Evolutionary conservation across 2,113 vertebrate species (phyloP).

Genomic region (Dromiciops gliroides): DNA sequence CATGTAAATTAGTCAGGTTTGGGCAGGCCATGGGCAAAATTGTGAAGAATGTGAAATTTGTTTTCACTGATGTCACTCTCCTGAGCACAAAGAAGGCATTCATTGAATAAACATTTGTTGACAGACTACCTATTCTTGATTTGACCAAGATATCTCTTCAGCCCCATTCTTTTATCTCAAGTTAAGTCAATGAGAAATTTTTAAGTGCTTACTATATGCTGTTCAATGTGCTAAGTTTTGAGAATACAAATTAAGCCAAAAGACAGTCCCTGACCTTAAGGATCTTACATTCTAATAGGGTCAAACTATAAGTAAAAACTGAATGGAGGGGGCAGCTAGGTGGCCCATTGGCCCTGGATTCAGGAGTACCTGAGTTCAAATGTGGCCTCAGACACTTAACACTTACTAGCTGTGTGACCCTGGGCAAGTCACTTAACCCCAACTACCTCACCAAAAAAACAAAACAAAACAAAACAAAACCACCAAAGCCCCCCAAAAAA

Average conservation of each 20-base stretch:
- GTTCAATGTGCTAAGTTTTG: background rate
- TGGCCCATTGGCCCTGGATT: no score
- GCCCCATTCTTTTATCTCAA: background rate
- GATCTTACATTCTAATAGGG: background rate
- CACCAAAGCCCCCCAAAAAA: no score
- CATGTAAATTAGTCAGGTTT: background rate
- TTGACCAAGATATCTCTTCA: background rate
- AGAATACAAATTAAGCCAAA: background rate
- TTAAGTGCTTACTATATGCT: background rate
- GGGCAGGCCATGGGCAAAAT: background rate
- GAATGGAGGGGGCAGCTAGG: background rate
- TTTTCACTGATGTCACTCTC: background rate
- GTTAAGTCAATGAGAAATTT: background rate
- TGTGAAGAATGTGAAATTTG: background rate
- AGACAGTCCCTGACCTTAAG: background rate
- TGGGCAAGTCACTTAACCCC: no score
- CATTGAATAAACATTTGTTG: background rate
- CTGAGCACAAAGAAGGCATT: background rate
- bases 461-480: no score
- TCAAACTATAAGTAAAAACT: background rate
- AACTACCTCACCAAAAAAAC: no score
- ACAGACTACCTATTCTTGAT: background rate
- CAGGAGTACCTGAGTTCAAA: no score
- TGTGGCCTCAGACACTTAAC: no score
- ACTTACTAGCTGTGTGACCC: no score